Conservation (phyloP, 2,797 vertebrate species). For the Myotis pilosus region DNA sequence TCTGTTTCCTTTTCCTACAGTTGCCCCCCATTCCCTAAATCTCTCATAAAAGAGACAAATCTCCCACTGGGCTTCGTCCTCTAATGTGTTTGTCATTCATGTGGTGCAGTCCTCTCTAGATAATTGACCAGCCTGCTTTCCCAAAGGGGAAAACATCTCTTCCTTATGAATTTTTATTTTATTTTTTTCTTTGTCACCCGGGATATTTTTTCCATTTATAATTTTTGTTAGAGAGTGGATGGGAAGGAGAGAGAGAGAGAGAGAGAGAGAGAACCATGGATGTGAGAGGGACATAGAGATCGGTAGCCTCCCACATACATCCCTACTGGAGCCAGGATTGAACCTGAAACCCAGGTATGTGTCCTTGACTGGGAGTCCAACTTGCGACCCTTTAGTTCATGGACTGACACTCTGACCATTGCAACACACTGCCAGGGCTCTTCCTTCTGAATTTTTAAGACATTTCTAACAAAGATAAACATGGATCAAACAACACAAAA, state of each 20-base stretch:
- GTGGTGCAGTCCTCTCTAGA: neutral
- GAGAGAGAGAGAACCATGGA: neutral
- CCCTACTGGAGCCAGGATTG: neutral
- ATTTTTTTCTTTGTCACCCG: neutral
- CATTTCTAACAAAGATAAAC: constrained; percentile 9
- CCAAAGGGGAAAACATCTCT: neutral
- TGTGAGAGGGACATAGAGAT: neutral
- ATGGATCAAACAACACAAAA: neutral
- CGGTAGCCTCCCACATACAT: neutral
- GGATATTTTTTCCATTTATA: no score
- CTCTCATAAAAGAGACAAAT: neutral
- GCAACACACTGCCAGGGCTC: neutral
- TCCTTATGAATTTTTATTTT: neutral
- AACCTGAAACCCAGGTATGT: neutral
- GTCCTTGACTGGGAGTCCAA: neutral
- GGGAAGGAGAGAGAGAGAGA: no score
- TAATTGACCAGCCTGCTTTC: neutral
- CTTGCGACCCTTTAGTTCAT: neutral
- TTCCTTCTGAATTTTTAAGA: neutral
- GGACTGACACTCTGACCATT: neutral
- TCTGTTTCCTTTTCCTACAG: neutral
- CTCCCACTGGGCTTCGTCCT: neutral
- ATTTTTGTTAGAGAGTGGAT: no score
- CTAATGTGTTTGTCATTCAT: neutral
- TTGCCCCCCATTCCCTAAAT: neutral